phyloP scores from a whole-genome alignment of 2,113 vertebrate genomes.

The Atractosteus spatula region DNA sequence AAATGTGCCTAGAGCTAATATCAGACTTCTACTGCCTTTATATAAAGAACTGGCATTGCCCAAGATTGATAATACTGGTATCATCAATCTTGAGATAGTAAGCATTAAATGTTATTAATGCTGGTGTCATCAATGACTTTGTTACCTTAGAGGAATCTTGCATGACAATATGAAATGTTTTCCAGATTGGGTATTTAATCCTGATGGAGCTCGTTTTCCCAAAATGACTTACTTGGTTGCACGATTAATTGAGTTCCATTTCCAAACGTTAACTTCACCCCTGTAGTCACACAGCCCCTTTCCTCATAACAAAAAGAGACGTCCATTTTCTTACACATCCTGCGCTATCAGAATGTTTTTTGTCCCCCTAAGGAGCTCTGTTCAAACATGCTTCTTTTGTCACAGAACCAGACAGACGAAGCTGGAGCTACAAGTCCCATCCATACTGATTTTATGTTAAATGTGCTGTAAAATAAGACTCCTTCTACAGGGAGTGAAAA shows the following conservation, averaged over 20 bases:
- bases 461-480: background rate
- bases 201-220: too few relatives aligned
- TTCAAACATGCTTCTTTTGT: background rate
- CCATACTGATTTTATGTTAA: background rate
- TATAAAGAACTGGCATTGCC: too few relatives aligned
- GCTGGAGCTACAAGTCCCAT: too few relatives aligned
- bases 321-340: background rate
- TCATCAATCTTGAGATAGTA: too few relatives aligned
- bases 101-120: too few relatives aligned
- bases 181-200: too few relatives aligned
- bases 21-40: too few relatives aligned
- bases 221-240: conserved; percentile 12
- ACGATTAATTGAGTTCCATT: conserved; percentile 9
- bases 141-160: too few relatives aligned
- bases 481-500: background rate
- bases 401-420: background rate
- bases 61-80: too few relatives aligned
- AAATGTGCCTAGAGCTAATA: too few relatives aligned
- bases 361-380: background rate
- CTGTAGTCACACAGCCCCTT: conserved; percentile 17
- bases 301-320: background rate
- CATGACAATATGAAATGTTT: too few relatives aligned
- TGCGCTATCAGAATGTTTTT: background rate
- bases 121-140: too few relatives aligned
- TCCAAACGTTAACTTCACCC: conserved; percentile 18